Evolutionary conservation across 2,888 invertebrate species (phyloP).

Genomic region (Melikaiella ostensackeni): DNA sequence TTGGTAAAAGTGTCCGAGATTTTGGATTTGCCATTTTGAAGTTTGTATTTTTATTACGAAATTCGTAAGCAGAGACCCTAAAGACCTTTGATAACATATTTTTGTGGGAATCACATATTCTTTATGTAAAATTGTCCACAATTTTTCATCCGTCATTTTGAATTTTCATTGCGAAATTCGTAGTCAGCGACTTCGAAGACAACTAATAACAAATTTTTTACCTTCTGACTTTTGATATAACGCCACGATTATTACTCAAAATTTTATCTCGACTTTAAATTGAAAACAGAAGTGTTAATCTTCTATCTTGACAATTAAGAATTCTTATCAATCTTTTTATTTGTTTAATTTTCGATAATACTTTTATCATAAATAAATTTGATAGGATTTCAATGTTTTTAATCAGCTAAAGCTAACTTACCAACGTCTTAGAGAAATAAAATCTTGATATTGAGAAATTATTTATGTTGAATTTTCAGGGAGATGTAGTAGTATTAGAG

Average conservation of each 20-base stretch:
- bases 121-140: too few species aligned
- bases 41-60: too few species aligned
- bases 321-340: background rate
- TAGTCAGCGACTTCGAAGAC: too few species aligned
- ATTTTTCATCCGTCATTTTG: too few species aligned
- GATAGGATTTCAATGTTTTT: background rate
- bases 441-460: background rate
- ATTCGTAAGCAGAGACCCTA: too few species aligned
- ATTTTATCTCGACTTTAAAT: background rate
- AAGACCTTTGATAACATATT: too few species aligned
- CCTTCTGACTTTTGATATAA: too few species aligned
- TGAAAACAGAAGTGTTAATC: background rate
- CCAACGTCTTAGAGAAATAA: background rate
- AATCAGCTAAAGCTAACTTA: background rate
- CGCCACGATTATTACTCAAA: background rate
- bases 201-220: too few species aligned
- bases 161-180: too few species aligned
- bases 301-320: background rate
- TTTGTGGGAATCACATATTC: too few species aligned
- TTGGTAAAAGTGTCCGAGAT: too few species aligned
- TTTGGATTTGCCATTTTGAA: too few species aligned
- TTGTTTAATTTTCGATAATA: background rate
- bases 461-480: slow-evolving; percentile 61
- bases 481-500: slow-evolving; percentile 78
- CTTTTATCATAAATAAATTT: background rate